Evolutionary conservation across 1,140 invertebrate genomes (phyloP).

Genomic region (Mercenaria mercenaria): DNA sequence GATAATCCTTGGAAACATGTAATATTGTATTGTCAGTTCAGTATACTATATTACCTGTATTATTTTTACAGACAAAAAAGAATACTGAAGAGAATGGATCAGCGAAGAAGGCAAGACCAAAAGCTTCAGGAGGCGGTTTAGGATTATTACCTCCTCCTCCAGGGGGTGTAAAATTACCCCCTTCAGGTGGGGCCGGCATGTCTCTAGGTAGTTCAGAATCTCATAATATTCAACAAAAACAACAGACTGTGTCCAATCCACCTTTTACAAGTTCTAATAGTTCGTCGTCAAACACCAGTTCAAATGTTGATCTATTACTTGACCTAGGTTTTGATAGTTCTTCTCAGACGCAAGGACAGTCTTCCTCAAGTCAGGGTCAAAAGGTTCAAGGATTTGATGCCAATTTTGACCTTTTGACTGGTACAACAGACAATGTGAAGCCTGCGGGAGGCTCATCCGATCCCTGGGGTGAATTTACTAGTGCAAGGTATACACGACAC

Average conservation of each 20-base stretch:
- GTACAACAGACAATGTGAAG: conserved; percentile 47
- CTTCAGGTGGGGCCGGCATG: conserved; percentile 88
- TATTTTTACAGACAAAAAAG: conserved; percentile 91
- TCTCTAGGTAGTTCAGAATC: conserved; percentile 35
- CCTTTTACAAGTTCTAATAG: conserved; percentile 85
- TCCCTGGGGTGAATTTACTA: conserved; percentile 81
- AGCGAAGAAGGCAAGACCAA: conserved; percentile 88
- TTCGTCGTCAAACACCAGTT: conserved; percentile 68
- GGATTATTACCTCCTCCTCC: conserved; percentile 93
- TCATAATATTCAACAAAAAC: conserved; percentile 2
- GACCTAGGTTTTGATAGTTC: conserved; percentile 70
- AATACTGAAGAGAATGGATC: conserved; percentile 90
- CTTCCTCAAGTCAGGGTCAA: conserved; percentile 24
- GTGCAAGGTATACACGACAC: conserved; percentile 68
- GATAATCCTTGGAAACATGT: too few relatives aligned
- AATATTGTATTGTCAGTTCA: too few relatives aligned
- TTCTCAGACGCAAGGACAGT: conserved; percentile 34
- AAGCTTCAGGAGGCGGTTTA: conserved; percentile 86
- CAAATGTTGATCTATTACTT: conserved; percentile 78
- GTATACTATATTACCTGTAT: too few relatives aligned
- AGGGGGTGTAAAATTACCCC: conserved; percentile 90
- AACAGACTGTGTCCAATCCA: conserved; percentile 6
- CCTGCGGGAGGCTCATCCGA: conserved; percentile 68
- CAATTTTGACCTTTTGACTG: conserved; percentile 42
- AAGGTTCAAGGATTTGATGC: neutral